A percentile compares a stretch with the other conserved stretches of the same genome.
phyloP scores from a whole-genome alignment of 1,140 invertebrate genomes.

The Tetramorium parvispinum region DNA sequence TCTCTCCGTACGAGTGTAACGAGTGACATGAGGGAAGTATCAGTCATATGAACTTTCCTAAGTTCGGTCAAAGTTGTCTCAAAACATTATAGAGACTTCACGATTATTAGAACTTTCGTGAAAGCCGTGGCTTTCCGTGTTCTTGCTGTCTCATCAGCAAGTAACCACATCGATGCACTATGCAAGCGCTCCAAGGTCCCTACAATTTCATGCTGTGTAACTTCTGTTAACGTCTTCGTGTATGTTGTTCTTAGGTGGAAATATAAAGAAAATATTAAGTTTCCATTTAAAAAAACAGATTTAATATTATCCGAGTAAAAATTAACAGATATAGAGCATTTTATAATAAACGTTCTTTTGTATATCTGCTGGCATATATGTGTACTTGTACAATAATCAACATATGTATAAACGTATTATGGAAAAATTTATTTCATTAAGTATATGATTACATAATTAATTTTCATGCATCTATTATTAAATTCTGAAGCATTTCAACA shows the following conservation, averaged over 20 bases:
- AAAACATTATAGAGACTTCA: constrained; percentile 19
- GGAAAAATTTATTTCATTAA: background rate
- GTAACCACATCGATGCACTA: constrained; percentile 29
- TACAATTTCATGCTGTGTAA: constrained; percentile 35
- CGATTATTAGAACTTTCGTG: constrained; percentile 52
- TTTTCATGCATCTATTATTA: background rate
- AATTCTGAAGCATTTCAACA: background rate
- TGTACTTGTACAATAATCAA: background rate
- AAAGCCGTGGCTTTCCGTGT: constrained; percentile 34
- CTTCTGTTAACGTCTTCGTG: constrained; percentile 21
- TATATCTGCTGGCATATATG: background rate
- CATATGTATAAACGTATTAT: background rate
- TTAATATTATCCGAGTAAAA: background rate
- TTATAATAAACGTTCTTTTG: background rate
- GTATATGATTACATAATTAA: background rate
- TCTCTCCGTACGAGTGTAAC: background rate
- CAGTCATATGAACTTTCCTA: background rate
- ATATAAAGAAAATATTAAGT: background rate
- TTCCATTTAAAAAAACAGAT: constrained; percentile 4
- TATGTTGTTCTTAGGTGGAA: background rate
- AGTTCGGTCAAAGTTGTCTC: background rate
- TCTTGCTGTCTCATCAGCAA: constrained; percentile 42
- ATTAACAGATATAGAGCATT: background rate
- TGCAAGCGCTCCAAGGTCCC: constrained; percentile 14
- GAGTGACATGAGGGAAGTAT: background rate